A percentile compares a stretch with the other conserved stretches of the same genome.
phyloP scores from a whole-genome alignment of 2,797 vertebrate species.

The Netta rufina region DNA sequence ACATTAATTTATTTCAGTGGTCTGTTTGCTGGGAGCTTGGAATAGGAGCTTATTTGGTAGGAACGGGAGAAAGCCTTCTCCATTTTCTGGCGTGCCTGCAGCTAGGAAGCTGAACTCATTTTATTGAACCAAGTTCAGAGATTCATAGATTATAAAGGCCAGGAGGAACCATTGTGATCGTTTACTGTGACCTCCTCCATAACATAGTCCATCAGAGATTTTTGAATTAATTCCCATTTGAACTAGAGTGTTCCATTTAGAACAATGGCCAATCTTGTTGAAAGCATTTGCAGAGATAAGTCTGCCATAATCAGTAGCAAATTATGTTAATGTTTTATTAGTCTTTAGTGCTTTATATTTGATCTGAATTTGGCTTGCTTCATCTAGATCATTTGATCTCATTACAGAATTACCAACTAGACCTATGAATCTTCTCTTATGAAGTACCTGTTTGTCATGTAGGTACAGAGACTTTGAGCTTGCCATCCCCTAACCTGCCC shows the following conservation, averaged over 20 bases:
- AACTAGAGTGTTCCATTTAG: slow-evolving; percentile 15
- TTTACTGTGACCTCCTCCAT: slow-evolving; percentile 3
- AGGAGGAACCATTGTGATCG: neutral
- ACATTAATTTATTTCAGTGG: neutral
- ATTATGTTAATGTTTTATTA: slow-evolving; percentile 51
- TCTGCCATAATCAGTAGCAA: slow-evolving; percentile 22
- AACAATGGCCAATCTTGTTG: slow-evolving; percentile 25
- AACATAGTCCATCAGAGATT: neutral
- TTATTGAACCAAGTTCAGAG: slow-evolving; percentile 18
- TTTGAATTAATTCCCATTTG: neutral
- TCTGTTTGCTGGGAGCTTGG: neutral
- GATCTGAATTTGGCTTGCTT: slow-evolving; percentile 6
- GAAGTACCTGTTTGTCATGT: neutral
- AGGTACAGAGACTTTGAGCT: neutral
- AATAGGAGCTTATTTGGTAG: neutral
- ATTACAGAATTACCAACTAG: slow-evolving; percentile 4
- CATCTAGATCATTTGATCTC: neutral
- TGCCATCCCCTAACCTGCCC: neutral
- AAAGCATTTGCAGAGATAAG: slow-evolving; percentile 19
- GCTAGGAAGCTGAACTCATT: neutral
- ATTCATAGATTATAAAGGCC: slow-evolving; percentile 13
- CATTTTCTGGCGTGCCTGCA: neutral
- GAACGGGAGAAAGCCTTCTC: neutral
- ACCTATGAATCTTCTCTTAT: neutral
- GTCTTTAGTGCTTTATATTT: neutral